These are phyloP conservation scores for Drosophila simulans DNA, from an alignment of 1,140 invertebrate species.

Conservation along the genomic window DNA sequence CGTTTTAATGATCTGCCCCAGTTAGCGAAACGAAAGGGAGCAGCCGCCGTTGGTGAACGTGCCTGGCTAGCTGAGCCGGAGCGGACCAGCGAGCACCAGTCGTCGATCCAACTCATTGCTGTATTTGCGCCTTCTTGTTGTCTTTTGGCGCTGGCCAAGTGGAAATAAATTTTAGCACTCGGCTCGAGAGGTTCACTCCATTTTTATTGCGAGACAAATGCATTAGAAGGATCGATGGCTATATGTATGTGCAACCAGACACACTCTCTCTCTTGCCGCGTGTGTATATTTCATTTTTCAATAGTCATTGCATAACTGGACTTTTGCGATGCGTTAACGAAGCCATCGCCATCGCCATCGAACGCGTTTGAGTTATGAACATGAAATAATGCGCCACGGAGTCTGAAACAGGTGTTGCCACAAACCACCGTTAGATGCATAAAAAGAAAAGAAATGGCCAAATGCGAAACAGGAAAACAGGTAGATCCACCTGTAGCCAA, in stretches of 20 bases:
- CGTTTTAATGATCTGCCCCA: slow-evolving; percentile 81
- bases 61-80: slow-evolving; percentile 45
- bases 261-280: slow-evolving; percentile 30
- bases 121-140: slow-evolving; percentile 38
- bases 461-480: slow-evolving; percentile 58
- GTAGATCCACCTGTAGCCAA: slow-evolving; percentile 23
- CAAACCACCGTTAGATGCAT: slow-evolving; percentile 62
- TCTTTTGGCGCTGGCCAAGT: slow-evolving; percentile 47
- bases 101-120: slow-evolving; percentile 30
- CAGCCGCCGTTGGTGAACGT: slow-evolving; percentile 61
- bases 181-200: slow-evolving; percentile 54
- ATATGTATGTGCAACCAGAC: neutral
- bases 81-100: slow-evolving; percentile 32
- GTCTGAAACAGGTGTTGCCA: slow-evolving; percentile 70
- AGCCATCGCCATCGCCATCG: slow-evolving; percentile 56
- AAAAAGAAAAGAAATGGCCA: slow-evolving; percentile 19
- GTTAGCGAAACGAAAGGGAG: slow-evolving; percentile 81
- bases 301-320: slow-evolving; percentile 80
- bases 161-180: slow-evolving; percentile 78
- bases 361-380: slow-evolving; percentile 78
- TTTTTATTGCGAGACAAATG: slow-evolving; percentile 73
- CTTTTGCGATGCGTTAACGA: slow-evolving; percentile 80
- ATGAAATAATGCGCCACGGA: slow-evolving; percentile 73
- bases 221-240: slow-evolving; percentile 72
- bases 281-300: slow-evolving; percentile 51